These are phyloP conservation scores for Kuschelorhynchus macadamiae DNA, from an alignment of 2,888 invertebrate species.

Conservation along the genomic window DNA sequence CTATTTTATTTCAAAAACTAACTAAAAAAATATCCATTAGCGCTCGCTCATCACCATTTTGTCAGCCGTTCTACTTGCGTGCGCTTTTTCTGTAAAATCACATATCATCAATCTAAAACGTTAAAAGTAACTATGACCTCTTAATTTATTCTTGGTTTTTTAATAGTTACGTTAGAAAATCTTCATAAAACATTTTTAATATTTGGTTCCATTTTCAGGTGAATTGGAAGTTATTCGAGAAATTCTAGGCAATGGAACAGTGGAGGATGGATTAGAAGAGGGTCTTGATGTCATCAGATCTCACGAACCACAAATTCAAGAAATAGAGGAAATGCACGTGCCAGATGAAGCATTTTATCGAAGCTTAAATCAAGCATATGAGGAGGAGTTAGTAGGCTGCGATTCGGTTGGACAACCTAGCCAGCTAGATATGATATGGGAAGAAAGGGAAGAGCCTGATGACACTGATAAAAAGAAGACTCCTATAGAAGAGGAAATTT, in stretches of 20 bases:
- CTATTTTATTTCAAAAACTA: too few relatives aligned
- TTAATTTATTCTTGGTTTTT: too few relatives aligned
- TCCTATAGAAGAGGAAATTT: constrained; percentile 73
- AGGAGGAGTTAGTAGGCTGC: constrained; percentile 80
- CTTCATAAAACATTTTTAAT: too few relatives aligned
- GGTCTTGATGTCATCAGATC: constrained; percentile 73
- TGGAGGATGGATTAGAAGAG: constrained; percentile 79
- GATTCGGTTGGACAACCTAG: constrained; percentile 72
- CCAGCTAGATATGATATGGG: constrained; percentile 90
- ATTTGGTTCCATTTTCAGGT: constrained; percentile 54
- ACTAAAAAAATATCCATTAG: too few relatives aligned
- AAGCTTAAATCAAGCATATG: constrained; percentile 88
- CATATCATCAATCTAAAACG: too few relatives aligned
- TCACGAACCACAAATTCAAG: constrained; percentile 60
- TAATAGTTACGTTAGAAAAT: too few relatives aligned
- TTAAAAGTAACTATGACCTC: too few relatives aligned
- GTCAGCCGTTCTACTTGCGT: too few relatives aligned
- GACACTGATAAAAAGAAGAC: constrained; percentile 69
- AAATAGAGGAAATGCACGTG: constrained; percentile 73
- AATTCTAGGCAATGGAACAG: constrained; percentile 76
- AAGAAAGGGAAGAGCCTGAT: constrained; percentile 83
- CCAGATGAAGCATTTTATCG: constrained; percentile 91
- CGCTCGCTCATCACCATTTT: too few relatives aligned
- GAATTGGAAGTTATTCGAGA: constrained; percentile 76
- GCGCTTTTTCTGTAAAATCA: too few relatives aligned